phyloP scores from a whole-genome alignment of 2,113 vertebrate genomes.

The Felis chaus region DNA sequence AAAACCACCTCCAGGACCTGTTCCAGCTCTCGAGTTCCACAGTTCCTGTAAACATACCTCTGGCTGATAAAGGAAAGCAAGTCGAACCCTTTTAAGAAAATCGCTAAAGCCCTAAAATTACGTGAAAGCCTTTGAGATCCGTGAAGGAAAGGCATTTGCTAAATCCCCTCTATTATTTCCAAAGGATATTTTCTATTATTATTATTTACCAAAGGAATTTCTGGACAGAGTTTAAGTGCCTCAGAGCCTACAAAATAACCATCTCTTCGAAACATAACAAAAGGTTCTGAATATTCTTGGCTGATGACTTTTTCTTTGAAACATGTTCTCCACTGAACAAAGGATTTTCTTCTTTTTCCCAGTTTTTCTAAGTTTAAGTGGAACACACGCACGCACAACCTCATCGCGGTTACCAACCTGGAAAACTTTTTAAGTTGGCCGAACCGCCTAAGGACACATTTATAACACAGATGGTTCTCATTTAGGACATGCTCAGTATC shows the following conservation, averaged over 20 bases:
- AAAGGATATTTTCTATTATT: constrained; percentile 79
- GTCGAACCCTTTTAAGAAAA: constrained; percentile 73
- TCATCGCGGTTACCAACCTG: constrained; percentile 51
- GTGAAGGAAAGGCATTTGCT: constrained; percentile 59
- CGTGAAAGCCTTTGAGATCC: constrained; percentile 64
- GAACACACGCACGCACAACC: neutral
- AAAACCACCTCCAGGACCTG: neutral
- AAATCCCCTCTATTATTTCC: constrained; percentile 77
- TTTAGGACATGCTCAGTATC: neutral
- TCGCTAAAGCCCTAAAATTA: constrained; percentile 72
- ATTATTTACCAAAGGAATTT: constrained; percentile 80
- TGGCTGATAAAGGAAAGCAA: constrained; percentile 40
- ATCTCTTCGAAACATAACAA: constrained; percentile 66
- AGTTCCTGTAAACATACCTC: constrained; percentile 46
- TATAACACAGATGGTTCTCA: neutral
- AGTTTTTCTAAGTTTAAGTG: constrained; percentile 21
- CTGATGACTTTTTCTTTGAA: constrained; percentile 48
- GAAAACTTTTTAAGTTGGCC: neutral
- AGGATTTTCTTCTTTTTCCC: constrained; percentile 27
- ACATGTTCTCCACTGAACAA: constrained; percentile 65
- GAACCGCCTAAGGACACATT: neutral
- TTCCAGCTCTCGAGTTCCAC: neutral
- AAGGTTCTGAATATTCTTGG: constrained; percentile 39
- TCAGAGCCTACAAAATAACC: constrained; percentile 73
- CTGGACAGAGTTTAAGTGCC: constrained; percentile 72